Percentiles rank a stretch among this genome's conserved stretches.
These are phyloP conservation scores for Acrocyrtus sp. DNA, from an alignment of 2,888 invertebrate species.

Conservation along the genomic window DNA sequence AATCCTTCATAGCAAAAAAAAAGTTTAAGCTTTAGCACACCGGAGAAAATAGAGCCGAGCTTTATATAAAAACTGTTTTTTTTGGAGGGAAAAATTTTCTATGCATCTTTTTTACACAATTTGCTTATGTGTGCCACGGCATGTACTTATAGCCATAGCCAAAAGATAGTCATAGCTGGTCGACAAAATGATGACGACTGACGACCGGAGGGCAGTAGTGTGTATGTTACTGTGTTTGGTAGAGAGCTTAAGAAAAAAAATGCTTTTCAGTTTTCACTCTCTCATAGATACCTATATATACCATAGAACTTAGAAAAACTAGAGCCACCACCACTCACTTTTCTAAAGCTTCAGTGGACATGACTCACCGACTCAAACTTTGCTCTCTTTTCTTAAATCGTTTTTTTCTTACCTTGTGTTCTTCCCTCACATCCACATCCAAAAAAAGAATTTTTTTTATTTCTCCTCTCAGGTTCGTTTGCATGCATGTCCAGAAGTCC, in stretches of 20 bases:
- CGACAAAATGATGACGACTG: not conserved
- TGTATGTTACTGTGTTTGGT: too few species aligned
- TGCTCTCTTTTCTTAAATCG: too few species aligned
- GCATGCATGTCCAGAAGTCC: constrained; percentile 30
- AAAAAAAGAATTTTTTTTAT: too few species aligned
- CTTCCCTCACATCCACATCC: not conserved
- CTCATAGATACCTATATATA: too few species aligned
- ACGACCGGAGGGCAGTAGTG: not conserved
- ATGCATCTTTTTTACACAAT: not conserved
- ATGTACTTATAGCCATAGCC: too few species aligned
- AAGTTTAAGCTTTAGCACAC: too few species aligned
- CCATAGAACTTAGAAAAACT: too few species aligned
- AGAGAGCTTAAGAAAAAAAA: not conserved
- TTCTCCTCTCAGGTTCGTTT: constrained; percentile 11
- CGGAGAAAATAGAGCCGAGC: too few species aligned
- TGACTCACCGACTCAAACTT: constrained; percentile 20
- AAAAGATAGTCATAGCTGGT: not conserved
- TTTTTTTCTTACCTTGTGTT: not conserved
- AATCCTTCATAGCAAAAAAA: not conserved
- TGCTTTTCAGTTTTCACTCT: too few species aligned
- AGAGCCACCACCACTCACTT: constrained; percentile 1
- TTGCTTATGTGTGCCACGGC: too few species aligned
- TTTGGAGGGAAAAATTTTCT: not conserved
- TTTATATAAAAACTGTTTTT: too few species aligned
- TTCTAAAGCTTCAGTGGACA: constrained; percentile 13